Evolutionary conservation across 2,888 invertebrate genomes (phyloP), one percentile per base, ranked within the genome.

Genomic region (Andrena fulva): DNA sequence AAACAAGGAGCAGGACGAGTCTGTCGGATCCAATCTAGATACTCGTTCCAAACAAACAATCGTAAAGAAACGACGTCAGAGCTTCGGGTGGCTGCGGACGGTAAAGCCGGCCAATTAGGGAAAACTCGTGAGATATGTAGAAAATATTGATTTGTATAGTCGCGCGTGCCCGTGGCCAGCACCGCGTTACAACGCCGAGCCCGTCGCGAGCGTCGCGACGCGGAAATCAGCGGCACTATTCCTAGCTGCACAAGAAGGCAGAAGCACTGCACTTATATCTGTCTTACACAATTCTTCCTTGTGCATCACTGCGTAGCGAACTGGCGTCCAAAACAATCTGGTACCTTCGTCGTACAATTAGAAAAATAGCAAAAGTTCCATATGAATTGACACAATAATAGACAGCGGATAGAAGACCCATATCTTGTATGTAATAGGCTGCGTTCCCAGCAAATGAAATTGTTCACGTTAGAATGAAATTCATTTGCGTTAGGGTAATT

Each of bases 141-240:
- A 89, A 89, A 89, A 89, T 91, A 91, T 91, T 90, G 91, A 91
- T 91, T 91, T 89, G 89, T 90, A 88, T 89, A 88, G 85, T 86
- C 88, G 90, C 91, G 90, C 90, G 89, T 91, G 90, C 89, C 80
- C 90, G 89, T 86, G 87, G 89, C 87, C 82, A 80, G 85, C 84
- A 87, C 85, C 77, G 87, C 83, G 85, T 85, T 85, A 85, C 85
- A 85, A 81, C 85, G 84, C 77, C 84, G 72, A 59, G 62, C 69
- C 73, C 82, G 82, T 77, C 66, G 83, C 82, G 88, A 84, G 85
- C 87, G 88, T 87, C 87, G 87, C 89, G 85, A 90, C 84, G 86
- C 87, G 88, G 87, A 87, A 86, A 87, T 84, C 86, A 83, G 68
- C 80, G 78, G 86, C 89, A 87, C 85, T 90, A 88, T 86, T 80